Base-by-base conservation (phyloP, 2,113 vertebrate species). In the Podarcis raffonei region DNA sequence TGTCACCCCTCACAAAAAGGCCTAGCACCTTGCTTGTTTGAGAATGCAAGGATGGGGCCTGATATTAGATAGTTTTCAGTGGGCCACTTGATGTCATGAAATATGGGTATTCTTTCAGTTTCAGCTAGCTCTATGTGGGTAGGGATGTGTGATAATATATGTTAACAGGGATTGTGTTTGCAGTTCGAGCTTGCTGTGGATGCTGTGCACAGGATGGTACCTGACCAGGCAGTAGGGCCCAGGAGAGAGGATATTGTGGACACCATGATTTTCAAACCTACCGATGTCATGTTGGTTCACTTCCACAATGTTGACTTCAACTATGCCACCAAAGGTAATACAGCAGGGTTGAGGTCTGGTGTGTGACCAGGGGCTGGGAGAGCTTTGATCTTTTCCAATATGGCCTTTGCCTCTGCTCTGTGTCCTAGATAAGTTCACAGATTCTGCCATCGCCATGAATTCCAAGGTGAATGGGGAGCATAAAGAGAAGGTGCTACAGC, bases 141-240 rank as follows among this genome's bases (percentile, higher is more conserved):
- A 65, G 27, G 27, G 37, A 68, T 53, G 18, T 66, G 39, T 25
- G 23, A 69, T 13, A 11, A 11, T 53, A 75, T 66, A 11, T 84
- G 53, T 78, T 81, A 84, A 78, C 12, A 7, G 9, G 48, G 66
- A 80, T 48, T 27, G 12, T 35, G 59, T 89, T 90, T 92, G 12
- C 92, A 99, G 98, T 98, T 98, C 89, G 98, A 99, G 94, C 94
- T 99, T 87, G 98, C 98, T 27, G 98, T 99, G 76, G 98, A 99
- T 3, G 98, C 98, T n/a, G 98, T 99, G 85, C 98, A 99, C 94
- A 97, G 97, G 91, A 90, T 93, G 93, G 93, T 89, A 35, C 95
- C 87, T 1, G 97, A 98, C 90, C 97, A 89, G 88, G 94, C 81
- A 84, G 95, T 69, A 87, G 96, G 90, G 83, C 98, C 98, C 74